Conservation (phyloP, 1,140 invertebrate species). For the Stegodyphus mimosarum region DNA sequence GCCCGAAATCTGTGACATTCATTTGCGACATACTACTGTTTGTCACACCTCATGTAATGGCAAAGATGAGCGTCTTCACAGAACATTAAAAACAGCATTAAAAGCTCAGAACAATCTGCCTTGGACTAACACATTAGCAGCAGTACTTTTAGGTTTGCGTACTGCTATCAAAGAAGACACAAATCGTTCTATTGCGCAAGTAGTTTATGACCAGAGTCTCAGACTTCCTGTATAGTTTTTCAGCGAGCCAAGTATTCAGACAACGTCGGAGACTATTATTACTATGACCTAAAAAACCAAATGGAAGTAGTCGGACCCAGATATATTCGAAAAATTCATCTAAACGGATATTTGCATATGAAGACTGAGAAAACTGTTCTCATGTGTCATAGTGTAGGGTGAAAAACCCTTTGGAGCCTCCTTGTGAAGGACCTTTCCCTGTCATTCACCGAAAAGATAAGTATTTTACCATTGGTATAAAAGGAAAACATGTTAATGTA, state of each 20-base stretch:
- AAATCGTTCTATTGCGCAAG: constrained; percentile 4
- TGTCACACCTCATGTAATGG: constrained; percentile 65
- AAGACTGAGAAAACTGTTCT: constrained; percentile 1
- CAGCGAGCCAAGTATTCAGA: not conserved
- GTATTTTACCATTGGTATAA: not conserved
- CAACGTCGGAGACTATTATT: not conserved
- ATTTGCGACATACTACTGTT: constrained; percentile 40
- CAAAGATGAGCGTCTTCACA: constrained; percentile 62
- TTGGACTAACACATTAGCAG: not conserved
- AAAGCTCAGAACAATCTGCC: not conserved
- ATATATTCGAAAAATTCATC: not conserved
- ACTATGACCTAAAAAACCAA: constrained; percentile 10
- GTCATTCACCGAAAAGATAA: not conserved
- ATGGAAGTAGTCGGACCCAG: not conserved
- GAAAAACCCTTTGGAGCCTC: not conserved
- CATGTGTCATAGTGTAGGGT: not conserved
- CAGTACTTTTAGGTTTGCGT: not conserved
- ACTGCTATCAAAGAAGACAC: not conserved
- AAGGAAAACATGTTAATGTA: constrained; percentile 8
- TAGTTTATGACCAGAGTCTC: constrained; percentile 12
- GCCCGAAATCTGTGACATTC: not conserved
- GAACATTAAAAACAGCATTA: constrained; percentile 61
- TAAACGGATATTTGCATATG: not conserved
- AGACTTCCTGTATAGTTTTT: constrained; percentile 20
- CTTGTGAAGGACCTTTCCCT: constrained; percentile 9